Conservation (phyloP, 2,113 vertebrate genomes). For the Peucedramus taeniatus region DNA sequence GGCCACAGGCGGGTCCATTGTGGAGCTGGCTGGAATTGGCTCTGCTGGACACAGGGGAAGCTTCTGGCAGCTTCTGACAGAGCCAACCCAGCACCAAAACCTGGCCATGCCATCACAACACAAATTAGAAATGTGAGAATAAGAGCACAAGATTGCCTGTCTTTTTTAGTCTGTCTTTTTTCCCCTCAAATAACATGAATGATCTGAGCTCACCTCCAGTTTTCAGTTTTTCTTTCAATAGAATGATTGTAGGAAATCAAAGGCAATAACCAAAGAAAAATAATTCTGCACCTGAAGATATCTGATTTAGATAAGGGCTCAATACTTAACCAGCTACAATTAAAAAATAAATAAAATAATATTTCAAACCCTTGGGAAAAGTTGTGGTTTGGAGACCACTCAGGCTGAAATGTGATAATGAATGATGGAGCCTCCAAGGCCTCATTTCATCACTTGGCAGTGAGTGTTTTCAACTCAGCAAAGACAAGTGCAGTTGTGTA, state of each 20-base stretch:
- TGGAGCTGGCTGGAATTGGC: not conserved
- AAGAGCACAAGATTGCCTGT: not conserved
- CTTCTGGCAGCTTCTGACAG: not conserved
- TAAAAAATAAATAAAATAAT: not conserved
- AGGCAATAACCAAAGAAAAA: not conserved
- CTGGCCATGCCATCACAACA: accelerated
- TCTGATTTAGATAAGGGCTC: not conserved
- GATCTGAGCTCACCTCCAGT: not conserved
- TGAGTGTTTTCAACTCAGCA: not conserved
- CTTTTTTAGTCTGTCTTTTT: not conserved
- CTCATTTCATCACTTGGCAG: not conserved
- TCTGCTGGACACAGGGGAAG: not conserved
- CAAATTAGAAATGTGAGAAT: not conserved
- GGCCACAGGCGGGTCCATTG: not conserved
- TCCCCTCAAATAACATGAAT: not conserved
- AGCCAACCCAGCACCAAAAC: not conserved
- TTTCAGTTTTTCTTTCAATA: not conserved
- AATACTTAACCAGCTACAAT: not conserved
- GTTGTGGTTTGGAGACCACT: slow-evolving; percentile 16
- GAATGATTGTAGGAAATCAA: not conserved
- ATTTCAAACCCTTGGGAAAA: not conserved
- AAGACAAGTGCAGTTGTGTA: not conserved
- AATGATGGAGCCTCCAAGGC: not conserved
- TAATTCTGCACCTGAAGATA: not conserved
- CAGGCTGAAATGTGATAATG: not conserved